These are phyloP conservation scores for Coluber constrictor DNA, from an alignment of 2,797 vertebrate genomes.

Conservation along the genomic window DNA sequence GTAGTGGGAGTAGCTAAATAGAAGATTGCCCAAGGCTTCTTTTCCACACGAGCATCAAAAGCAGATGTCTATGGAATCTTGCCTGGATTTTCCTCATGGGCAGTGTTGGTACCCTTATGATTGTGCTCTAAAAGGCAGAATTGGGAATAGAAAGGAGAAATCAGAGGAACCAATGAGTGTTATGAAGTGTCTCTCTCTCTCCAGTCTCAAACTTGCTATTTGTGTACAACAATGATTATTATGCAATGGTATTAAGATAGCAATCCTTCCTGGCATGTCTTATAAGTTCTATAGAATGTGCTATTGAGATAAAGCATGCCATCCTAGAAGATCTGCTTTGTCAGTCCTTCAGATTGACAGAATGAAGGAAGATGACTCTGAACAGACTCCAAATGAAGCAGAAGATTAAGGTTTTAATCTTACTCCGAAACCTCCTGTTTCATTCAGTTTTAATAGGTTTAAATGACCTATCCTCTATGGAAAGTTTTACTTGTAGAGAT, in stretches of 20 bases:
- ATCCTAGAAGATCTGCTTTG: not conserved
- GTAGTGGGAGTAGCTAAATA: not conserved
- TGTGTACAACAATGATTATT: not conserved
- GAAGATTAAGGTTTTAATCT: not conserved
- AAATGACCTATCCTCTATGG: not conserved
- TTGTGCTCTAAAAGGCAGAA: not conserved
- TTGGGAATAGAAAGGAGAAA: not conserved
- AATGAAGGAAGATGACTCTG: not conserved
- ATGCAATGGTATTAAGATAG: not conserved
- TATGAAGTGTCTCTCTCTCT: not conserved
- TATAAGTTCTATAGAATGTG: not conserved
- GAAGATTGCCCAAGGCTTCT: not conserved
- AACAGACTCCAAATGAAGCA: not conserved
- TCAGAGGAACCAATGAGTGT: not conserved
- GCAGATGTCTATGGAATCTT: not conserved
- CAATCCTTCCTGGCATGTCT: not conserved
- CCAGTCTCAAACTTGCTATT: not conserved
- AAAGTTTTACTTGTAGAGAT: not conserved
- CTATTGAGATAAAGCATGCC: not conserved
- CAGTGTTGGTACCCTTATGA: not conserved
- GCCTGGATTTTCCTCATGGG: not conserved
- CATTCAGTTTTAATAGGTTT: not conserved
- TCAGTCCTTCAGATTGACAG: not conserved
- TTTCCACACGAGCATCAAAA: not conserved
- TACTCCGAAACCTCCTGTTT: not conserved